Evolutionary conservation across 2,888 invertebrate genomes (phyloP).

Genomic region (Ariolimax columbianus): DNA sequence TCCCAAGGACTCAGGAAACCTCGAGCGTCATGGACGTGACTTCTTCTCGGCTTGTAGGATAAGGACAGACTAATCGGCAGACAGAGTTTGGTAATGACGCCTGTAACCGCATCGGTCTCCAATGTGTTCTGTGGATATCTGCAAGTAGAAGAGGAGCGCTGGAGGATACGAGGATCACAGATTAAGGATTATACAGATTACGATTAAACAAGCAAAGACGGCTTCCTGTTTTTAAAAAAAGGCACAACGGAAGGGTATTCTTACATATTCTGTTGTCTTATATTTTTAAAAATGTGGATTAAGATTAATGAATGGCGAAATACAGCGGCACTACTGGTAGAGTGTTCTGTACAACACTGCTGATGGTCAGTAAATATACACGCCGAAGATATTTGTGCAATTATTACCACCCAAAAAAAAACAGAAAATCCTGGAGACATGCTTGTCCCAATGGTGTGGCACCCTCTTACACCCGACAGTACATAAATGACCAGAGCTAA

Average conservation of each 20-base stretch:
- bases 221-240: not conserved
- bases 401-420: not conserved
- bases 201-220: not conserved
- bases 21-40: conserved; percentile 37
- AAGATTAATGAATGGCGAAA: not conserved
- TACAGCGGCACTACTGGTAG: not conserved
- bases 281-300: not conserved
- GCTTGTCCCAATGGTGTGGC: not conserved
- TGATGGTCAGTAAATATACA: not conserved
- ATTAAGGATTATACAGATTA: conserved; percentile 32
- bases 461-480: not conserved
- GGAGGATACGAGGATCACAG: conserved; percentile 16
- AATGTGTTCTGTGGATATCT: conserved; percentile 18
- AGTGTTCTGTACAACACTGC: no score
- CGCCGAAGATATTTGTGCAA: not conserved
- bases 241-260: not conserved
- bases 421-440: no score
- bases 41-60: conserved; percentile 15
- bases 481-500: not conserved
- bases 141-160: not conserved
- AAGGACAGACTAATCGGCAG: conserved; percentile 43
- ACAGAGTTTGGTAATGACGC: conserved; percentile 39
- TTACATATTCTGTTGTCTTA: not conserved
- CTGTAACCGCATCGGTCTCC: conserved; percentile 39
- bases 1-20: conserved; percentile 37